Evolutionary conservation across 64 coral and sea anemone genomes (phyloP).

Genomic region (Pachyseris speciosa): DNA sequence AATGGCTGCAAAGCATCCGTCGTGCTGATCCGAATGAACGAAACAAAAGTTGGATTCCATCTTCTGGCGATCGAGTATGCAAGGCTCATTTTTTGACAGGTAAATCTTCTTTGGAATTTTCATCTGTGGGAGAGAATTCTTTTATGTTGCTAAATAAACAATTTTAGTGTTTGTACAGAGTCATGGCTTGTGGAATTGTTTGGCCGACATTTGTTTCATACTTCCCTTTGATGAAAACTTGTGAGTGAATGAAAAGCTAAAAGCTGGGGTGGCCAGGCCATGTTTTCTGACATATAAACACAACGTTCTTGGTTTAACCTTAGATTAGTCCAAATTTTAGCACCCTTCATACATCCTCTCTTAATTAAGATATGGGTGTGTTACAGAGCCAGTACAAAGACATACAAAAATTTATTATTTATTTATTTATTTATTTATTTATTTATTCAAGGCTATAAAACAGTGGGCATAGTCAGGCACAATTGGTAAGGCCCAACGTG

Average conservation of each 20-base stretch:
- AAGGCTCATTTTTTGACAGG: conserved; percentile 33
- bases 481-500: too few relatives aligned
- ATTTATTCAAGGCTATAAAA: too few relatives aligned
- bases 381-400: too few relatives aligned
- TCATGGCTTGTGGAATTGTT: background rate
- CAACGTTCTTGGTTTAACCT: background rate
- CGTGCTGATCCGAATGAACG: background rate
- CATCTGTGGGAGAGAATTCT: background rate
- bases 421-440: too few relatives aligned
- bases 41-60: conserved; percentile 22
- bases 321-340: background rate
- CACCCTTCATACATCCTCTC: background rate
- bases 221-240: background rate
- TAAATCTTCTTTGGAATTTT: background rate
- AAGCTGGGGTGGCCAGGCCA: background rate
- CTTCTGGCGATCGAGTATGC: conserved; percentile 16
- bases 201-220: background rate
- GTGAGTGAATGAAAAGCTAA: background rate
- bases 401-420: too few relatives aligned
- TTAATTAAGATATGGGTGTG: background rate
- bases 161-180: background rate
- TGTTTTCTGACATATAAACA: background rate
- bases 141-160: background rate
- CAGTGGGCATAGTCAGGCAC: too few relatives aligned
- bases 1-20: conserved; percentile 27